These are phyloP conservation scores for Dipodomys spectabilis DNA, from an alignment of 2,113 vertebrate species.

Conservation along the genomic window DNA sequence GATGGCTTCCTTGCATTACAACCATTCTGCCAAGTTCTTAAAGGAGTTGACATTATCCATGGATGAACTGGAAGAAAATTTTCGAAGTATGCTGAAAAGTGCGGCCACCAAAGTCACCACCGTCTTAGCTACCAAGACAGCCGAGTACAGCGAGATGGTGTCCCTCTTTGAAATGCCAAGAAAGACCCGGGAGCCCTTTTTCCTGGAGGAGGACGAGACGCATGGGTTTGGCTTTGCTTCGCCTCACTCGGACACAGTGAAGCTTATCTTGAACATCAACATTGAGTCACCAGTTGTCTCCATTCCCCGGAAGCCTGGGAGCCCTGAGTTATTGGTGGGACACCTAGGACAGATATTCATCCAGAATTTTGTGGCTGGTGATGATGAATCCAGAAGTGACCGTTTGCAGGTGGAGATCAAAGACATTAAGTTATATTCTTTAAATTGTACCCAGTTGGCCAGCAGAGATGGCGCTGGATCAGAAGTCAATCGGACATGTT, in stretches of 20 bases:
- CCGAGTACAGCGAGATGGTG: slow-evolving; percentile 97
- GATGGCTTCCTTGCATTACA: slow-evolving; percentile 98
- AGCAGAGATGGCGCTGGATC: slow-evolving; percentile 82
- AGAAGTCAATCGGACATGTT: slow-evolving; percentile 47
- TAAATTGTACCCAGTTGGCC: slow-evolving; percentile 91
- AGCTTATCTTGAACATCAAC: slow-evolving; percentile 94
- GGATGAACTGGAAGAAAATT: slow-evolving; percentile 97
- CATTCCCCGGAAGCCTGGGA: slow-evolving; percentile 95
- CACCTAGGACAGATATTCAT: slow-evolving; percentile 97
- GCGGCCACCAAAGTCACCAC: slow-evolving; percentile 97
- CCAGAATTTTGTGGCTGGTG: slow-evolving; percentile 93
- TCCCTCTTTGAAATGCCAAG: slow-evolving; percentile 94
- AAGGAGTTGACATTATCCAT: slow-evolving; percentile 95
- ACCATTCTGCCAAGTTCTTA: slow-evolving; percentile 96
- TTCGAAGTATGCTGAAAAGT: slow-evolving; percentile 94
- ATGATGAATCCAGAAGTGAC: slow-evolving; percentile 90
- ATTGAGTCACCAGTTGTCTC: slow-evolving; percentile 97
- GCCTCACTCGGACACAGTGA: slow-evolving; percentile 89
- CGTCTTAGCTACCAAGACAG: slow-evolving; percentile 95
- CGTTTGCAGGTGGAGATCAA: slow-evolving; percentile 95
- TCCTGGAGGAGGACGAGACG: slow-evolving; percentile 88
- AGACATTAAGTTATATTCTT: slow-evolving; percentile 96
- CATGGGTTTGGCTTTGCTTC: slow-evolving; percentile 71
- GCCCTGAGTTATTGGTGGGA: slow-evolving; percentile 94
- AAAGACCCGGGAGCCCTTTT: slow-evolving; percentile 86